phyloP scores from a whole-genome alignment of 2,888 invertebrate species.

The Cheilosia impressa region DNA sequence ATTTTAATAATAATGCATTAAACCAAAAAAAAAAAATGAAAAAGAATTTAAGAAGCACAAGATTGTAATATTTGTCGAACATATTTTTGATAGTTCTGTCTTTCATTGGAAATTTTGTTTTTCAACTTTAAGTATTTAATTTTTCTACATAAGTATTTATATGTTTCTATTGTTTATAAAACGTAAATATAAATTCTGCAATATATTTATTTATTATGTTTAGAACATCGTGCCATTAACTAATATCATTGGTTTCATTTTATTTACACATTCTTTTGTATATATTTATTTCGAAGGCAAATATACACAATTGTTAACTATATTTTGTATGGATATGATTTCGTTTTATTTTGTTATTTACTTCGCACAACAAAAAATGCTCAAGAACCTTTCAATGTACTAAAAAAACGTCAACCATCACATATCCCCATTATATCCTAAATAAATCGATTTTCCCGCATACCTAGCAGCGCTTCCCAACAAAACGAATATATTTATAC shows the following conservation, averaged over 20 bases:
- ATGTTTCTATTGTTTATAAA: slow-evolving; percentile 24
- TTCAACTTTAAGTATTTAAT: slow-evolving; percentile 16
- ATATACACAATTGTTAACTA: slow-evolving; percentile 9
- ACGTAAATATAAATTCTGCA: slow-evolving; percentile 41
- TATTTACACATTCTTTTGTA: slow-evolving; percentile 32
- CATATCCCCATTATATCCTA: slow-evolving; percentile 66
- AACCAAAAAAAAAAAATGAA: slow-evolving; percentile 50
- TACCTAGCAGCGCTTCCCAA: slow-evolving; percentile 24
- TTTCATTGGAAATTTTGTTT: slow-evolving; percentile 1
- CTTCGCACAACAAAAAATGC: slow-evolving; percentile 24
- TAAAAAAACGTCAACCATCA: slow-evolving; percentile 59
- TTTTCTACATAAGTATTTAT: slow-evolving; percentile 24
- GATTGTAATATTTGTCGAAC: neutral
- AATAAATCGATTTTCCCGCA: slow-evolving; percentile 43
- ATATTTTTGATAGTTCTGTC: slow-evolving; percentile 7
- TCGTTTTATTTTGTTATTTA: slow-evolving; percentile 1
- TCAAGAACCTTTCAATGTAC: slow-evolving; percentile 66
- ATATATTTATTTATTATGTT: slow-evolving; percentile 55
- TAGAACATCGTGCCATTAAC: slow-evolving; percentile 62
- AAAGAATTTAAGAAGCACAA: slow-evolving; percentile 41
- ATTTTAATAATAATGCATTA: slow-evolving; percentile 36
- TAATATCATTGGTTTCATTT: slow-evolving; percentile 18
- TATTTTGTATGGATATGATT: slow-evolving; percentile 12
- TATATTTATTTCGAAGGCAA: slow-evolving; percentile 33
- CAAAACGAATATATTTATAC: slow-evolving; percentile 3